Evolutionary conservation across 2,888 invertebrate genomes (phyloP).

Genomic region (Drosophila rubida): DNA sequence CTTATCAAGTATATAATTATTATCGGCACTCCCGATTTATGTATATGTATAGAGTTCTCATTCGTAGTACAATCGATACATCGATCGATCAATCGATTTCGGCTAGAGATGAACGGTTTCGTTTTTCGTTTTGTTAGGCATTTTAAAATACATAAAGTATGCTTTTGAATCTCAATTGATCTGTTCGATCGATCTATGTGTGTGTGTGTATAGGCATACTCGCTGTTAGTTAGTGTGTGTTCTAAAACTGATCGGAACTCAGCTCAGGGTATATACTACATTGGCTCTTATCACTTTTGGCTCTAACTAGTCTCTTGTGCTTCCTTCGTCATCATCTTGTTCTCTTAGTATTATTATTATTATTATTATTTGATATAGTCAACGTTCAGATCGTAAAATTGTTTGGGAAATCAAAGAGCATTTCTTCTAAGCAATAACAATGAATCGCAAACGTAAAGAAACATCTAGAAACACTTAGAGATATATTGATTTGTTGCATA

Average conservation of each 20-base stretch:
- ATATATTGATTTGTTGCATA: conserved; percentile 1
- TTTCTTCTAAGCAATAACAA: conserved; percentile 7
- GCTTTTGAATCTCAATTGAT: conserved; percentile 2
- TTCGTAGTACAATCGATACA: conserved; percentile 17
- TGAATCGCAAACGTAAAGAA: conserved; percentile 4
- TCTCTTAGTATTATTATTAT: conserved; percentile 7
- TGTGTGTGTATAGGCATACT: background rate
- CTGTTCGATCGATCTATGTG: background rate
- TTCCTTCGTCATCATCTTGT: background rate
- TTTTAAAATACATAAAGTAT: conserved; percentile 17
- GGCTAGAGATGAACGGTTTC: conserved; percentile 68
- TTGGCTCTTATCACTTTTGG: conserved; percentile 40
- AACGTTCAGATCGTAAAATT: conserved; percentile 46
- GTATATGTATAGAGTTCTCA: conserved; percentile 23
- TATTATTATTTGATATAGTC: conserved; percentile 9
- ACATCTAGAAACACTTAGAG: conserved; percentile 18
- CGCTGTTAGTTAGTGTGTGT: conserved; percentile 3
- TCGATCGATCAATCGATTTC: conserved; percentile 16
- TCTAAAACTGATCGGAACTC: conserved; percentile 5
- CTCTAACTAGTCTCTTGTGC: conserved; percentile 13
- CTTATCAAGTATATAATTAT: conserved; percentile 16
- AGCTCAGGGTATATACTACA: conserved; percentile 5
- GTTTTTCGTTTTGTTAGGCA: conserved; percentile 40
- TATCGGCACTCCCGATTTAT: conserved; percentile 26
- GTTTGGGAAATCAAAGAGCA: conserved; percentile 3